These are phyloP conservation scores for Halcyon malimbica DNA, from an alignment of 2,113 vertebrate species.

Conservation along the genomic window DNA sequence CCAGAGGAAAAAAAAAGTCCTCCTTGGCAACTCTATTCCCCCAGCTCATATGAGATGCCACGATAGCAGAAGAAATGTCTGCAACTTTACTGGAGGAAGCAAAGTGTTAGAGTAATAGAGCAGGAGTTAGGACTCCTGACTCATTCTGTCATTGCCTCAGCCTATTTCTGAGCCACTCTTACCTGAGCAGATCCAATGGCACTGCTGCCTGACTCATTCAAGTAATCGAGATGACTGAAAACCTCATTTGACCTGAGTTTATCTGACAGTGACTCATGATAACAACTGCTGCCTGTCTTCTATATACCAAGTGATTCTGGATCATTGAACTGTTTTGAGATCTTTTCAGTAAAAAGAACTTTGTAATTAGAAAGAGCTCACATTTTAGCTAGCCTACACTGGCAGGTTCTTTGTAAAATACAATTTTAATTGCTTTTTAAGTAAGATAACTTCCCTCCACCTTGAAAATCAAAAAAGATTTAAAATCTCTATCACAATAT, in stretches of 20 bases:
- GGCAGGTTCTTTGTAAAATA: conserved; percentile 54
- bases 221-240: not conserved
- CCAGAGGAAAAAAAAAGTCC: not conserved
- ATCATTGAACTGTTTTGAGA: not conserved
- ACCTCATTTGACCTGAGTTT: not conserved
- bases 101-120: not conserved
- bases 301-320: not conserved
- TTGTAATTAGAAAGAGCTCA: not conserved
- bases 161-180: not conserved
- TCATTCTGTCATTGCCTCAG: not conserved
- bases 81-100: not conserved
- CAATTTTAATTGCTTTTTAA: conserved; percentile 53
- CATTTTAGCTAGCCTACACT: conserved; percentile 44
- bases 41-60: not conserved
- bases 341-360: not conserved
- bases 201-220: not conserved
- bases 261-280: not conserved
- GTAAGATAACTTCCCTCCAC: conserved; percentile 51
- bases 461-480: conserved; percentile 69
- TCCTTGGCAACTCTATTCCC: not conserved
- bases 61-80: not conserved
- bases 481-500: conserved; percentile 45
- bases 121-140: not conserved
- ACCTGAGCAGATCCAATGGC: not conserved
- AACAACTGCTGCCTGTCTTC: not conserved